Conservation (phyloP, 2,888 invertebrate species). For the Dysmachus trigonus region DNA sequence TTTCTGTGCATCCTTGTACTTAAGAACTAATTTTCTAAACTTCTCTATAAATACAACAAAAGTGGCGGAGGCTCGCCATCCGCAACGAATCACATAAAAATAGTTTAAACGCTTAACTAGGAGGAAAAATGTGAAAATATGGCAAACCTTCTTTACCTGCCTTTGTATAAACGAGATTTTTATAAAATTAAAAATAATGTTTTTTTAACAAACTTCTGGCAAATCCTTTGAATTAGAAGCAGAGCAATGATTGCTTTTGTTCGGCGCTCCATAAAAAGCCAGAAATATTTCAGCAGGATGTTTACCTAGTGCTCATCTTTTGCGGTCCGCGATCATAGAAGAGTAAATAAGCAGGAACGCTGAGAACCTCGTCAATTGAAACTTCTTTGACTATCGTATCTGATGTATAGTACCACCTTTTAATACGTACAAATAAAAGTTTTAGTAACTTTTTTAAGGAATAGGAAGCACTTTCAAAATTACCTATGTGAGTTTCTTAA, state of each 20-base stretch:
- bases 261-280: background rate
- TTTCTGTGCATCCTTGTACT: background rate
- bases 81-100: background rate
- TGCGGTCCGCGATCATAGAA: slow-evolving; percentile 79
- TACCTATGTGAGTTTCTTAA: slow-evolving; percentile 63
- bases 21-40: background rate
- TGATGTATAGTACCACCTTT: slow-evolving; percentile 86
- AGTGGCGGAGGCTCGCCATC: background rate
- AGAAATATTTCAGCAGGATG: background rate
- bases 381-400: slow-evolving; percentile 86
- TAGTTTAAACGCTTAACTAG: background rate
- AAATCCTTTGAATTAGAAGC: slow-evolving; percentile 4
- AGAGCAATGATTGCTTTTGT: background rate
- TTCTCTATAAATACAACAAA: background rate
- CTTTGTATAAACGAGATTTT: background rate
- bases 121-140: background rate
- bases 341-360: slow-evolving; percentile 88
- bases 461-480: background rate
- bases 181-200: slow-evolving; percentile 8
- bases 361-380: slow-evolving; percentile 81
- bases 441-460: background rate
- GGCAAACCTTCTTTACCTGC: background rate
- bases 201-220: slow-evolving; percentile 9
- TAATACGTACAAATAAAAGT: background rate
- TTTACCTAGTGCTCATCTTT: slow-evolving; percentile 54